These are phyloP conservation scores for Pelobates fuscus DNA, from an alignment of 2,113 vertebrate genomes.

Conservation along the genomic window DNA sequence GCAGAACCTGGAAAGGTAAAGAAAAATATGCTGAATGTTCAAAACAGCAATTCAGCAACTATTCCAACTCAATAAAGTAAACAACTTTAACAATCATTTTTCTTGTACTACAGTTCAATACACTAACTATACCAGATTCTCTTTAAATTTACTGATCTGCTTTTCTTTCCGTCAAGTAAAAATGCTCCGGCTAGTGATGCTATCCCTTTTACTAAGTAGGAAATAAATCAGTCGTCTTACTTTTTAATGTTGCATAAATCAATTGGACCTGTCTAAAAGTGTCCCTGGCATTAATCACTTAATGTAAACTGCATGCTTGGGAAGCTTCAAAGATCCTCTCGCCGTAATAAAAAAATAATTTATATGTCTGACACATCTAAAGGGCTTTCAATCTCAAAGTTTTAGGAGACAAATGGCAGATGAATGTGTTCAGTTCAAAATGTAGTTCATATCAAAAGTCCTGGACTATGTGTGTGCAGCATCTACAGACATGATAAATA, in stretches of 20 bases:
- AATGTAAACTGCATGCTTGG: slow-evolving; percentile 44
- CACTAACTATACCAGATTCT: slow-evolving; percentile 27
- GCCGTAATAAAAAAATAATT: slow-evolving; percentile 35
- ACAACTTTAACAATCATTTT: slow-evolving; percentile 11
- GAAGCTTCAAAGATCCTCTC: slow-evolving; percentile 32
- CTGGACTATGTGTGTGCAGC: not conserved
- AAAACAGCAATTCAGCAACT: not conserved
- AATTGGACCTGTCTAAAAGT: slow-evolving; percentile 44
- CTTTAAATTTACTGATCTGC: not conserved
- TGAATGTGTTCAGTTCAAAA: slow-evolving; percentile 21
- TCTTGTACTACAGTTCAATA: slow-evolving; percentile 4
- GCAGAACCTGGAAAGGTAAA: too few relatives aligned
- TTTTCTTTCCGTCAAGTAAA: slow-evolving; percentile 15
- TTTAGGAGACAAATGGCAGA: slow-evolving; percentile 34
- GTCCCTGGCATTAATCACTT: slow-evolving; percentile 42
- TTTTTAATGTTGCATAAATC: slow-evolving; percentile 45
- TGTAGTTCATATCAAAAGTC: not conserved
- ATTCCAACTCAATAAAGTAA: not conserved
- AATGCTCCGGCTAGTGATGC: slow-evolving; percentile 4
- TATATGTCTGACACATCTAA: slow-evolving; percentile 40
- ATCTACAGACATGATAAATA: too few relatives aligned
- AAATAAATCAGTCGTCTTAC: slow-evolving; percentile 46
- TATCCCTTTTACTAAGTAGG: slow-evolving; percentile 44
- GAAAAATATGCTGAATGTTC: too few relatives aligned
- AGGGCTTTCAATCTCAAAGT: slow-evolving; percentile 24